Conservation (phyloP, 2,113 vertebrate genomes). For the Echinops telfairi region DNA sequence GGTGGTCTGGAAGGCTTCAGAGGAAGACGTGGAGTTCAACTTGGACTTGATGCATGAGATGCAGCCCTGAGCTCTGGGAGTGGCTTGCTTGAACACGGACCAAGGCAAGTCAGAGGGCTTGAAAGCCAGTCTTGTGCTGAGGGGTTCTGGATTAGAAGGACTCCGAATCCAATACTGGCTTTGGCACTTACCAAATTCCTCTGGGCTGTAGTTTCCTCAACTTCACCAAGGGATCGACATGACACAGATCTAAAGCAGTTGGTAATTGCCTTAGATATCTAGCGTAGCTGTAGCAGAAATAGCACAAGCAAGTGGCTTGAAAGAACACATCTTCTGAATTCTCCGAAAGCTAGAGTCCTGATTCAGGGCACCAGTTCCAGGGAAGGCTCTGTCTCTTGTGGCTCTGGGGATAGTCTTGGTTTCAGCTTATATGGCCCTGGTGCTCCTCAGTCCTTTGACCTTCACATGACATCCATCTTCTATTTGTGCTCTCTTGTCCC, state of each 20-base stretch:
- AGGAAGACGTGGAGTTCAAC: neutral
- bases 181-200: neutral
- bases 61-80: neutral
- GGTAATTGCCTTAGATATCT: neutral
- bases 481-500: neutral
- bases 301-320: neutral
- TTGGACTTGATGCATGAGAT: neutral
- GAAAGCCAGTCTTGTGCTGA: neutral
- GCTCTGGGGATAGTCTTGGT: neutral
- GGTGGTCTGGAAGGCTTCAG: neutral
- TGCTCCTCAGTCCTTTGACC: neutral
- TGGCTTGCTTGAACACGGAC: rapidly evolving
- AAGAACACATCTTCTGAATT: neutral
- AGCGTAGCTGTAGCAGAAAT: neutral
- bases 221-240: neutral
- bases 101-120: neutral
- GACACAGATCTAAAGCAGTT: neutral
- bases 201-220: neutral
- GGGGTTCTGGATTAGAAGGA: neutral
- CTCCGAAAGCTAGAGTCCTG: neutral
- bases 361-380: neutral
- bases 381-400: neutral
- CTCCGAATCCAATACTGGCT: neutral
- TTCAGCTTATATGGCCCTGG: neutral
- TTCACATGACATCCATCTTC: neutral